Base-by-base conservation (phyloP, 2,888 invertebrate species). In the Nasonia oneida region DNA sequence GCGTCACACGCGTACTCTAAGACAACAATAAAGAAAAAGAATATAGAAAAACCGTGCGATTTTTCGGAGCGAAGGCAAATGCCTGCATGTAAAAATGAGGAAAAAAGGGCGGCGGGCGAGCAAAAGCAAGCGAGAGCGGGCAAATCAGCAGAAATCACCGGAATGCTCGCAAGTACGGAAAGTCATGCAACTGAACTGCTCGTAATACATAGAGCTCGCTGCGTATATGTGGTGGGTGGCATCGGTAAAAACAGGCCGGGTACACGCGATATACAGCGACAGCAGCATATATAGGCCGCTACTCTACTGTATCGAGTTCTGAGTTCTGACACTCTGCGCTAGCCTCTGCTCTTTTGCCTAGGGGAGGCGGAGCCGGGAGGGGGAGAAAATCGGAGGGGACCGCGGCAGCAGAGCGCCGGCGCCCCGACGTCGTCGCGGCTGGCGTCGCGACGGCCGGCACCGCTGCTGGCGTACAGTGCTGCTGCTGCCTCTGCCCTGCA, bases 401-500 rank as follows among this genome's bases (percentile, higher is more conserved):
- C 8, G 18, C 80, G 85, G 74, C 77, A 47, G 82, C n/a, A 86
- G 84, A 86, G 88, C 90, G 88, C 85, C 89, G 90, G 90, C 90
- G 91, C 90, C 88, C 85, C 84, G 87, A 87, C 86, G 89, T 89
- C 90, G 87, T 37, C 71, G 73, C 79, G 76, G 81, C 88, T 83
- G 86, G 70, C 79, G 84, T 70, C 47, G 64, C 73, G 84, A 53
- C 89, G 84, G 86, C 71, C 75, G 78, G 71, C 77, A 37, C 75
- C 76, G 85, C 78, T 47, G 12, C 47, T 29, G 10, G 71, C 50
- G 81, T 77, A 84, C 84, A 85, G 81, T 61, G 57, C 57, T 61
- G 57, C 76, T 77, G 80, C 78, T 78, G 78, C 85, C 76, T 77
- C 83, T 74, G 81, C 77, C 75, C 84, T 61, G 64, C 61, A 37